Base-by-base conservation (phyloP, 2,113 vertebrate genomes). In the Peromyscus leucopus region DNA sequence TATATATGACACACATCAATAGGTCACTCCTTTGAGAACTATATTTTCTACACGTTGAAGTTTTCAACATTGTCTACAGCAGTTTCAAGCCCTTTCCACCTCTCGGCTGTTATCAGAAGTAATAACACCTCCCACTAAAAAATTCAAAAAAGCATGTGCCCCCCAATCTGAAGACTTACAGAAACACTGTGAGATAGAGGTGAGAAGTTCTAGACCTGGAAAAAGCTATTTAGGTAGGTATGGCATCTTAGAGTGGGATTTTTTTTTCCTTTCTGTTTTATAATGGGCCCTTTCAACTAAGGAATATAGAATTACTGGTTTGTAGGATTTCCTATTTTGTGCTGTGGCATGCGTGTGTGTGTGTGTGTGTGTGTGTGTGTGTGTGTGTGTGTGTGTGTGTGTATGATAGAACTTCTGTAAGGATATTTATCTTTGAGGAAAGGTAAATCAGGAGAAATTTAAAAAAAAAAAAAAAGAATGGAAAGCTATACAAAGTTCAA, bases 91-190 rank as follows among this genome's bases (percentile, higher is more conserved):
- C 61, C 88, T 95, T 96, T 79, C 92, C 69, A 95, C 93, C 78
- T 96, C 91, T 97, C 78, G 88, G 57, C 90, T 96, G 67, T 96
- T 91, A 95, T 55, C 63, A 96, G 86, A 96, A 95, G 72, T 96
- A 65, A 93, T 95, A 96, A 92, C 86, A 90, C 84, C n/a, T 97
- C 91, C 93, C 91, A 86, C 31, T 93, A 83, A 93, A 87, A 95
- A 94, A 92, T 96, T 59, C 95, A 93, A 28, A 92, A 42, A 67
- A 51, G 84, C 87, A 89, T 82, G 88, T 0, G 4, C 33, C 31
- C 6, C 67, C 33, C n/a, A 80, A 7, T 85, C 61, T 72, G 79
- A 96, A 96, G 89, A 84, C 26, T 72, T 89, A 61, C 0, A 13
- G 85, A 91, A 93, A 96, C 87, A 46, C 88, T 95, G 83, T 67